A percentile compares a stretch with the other conserved stretches of the same genome.
These are phyloP conservation scores for Chromoteleia sp. DNA, from an alignment of 2,888 invertebrate species.

Conservation along the genomic window DNA sequence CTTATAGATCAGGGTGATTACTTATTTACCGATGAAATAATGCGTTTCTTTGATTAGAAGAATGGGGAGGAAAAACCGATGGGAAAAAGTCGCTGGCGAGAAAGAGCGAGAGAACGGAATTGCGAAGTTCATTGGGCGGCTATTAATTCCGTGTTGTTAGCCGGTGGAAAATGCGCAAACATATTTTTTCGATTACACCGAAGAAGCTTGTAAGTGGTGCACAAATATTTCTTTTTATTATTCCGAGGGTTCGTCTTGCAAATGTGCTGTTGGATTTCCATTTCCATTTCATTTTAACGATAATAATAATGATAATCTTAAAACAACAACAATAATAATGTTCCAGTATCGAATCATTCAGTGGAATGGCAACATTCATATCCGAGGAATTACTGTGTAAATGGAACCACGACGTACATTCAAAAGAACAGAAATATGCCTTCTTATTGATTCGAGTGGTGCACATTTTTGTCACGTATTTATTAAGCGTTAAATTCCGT, in stretches of 20 bases:
- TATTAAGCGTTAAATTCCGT: slow-evolving; percentile 14
- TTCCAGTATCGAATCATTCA: slow-evolving; percentile 68
- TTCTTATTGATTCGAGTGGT: slow-evolving; percentile 23
- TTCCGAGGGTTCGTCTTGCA: slow-evolving; percentile 29
- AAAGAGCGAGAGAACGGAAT: slow-evolving; percentile 4
- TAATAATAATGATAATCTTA: slow-evolving; percentile 13
- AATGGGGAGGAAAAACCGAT: not conserved
- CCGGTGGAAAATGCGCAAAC: slow-evolving; percentile 26
- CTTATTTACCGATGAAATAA: slow-evolving; percentile 59
- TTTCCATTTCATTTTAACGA: slow-evolving; percentile 55
- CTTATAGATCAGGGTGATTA: slow-evolving; percentile 55
- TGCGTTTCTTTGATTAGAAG: slow-evolving; percentile 41
- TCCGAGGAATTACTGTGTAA: slow-evolving; percentile 66
- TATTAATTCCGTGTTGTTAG: slow-evolving; percentile 47
- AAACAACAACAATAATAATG: slow-evolving; percentile 49
- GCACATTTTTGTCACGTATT: slow-evolving; percentile 12
- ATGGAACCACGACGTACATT: slow-evolving; percentile 21
- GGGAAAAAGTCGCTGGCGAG: not conserved
- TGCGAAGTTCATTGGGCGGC: slow-evolving; percentile 22
- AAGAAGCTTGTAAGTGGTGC: not conserved
- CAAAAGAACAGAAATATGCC: slow-evolving; percentile 17
- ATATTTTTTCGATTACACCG: slow-evolving; percentile 34
- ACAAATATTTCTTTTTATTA: slow-evolving; percentile 30
- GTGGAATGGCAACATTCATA: slow-evolving; percentile 41
- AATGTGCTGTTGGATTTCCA: slow-evolving; percentile 49